These are phyloP conservation scores for Brachyistius frenatus DNA, from an alignment of 2,113 vertebrate species.

Conservation along the genomic window DNA sequence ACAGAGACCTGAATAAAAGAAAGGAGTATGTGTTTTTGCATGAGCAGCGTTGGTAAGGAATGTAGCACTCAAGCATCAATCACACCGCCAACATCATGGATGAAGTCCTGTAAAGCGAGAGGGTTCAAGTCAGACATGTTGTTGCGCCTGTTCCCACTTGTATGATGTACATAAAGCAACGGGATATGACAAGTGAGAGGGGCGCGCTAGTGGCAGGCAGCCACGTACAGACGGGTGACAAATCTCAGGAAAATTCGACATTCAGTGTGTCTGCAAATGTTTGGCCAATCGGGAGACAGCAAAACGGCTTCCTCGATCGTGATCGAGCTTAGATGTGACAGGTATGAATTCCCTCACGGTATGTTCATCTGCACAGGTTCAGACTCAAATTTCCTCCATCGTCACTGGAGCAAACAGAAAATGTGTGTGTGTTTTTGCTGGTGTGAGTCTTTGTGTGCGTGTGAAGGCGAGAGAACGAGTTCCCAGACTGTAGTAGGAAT, in stretches of 20 bases:
- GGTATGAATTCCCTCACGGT: no score
- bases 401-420: no score
- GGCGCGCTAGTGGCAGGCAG: not conserved
- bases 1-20: conserved; percentile 3
- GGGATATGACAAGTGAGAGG: conserved; percentile 27
- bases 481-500: no score
- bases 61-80: conserved; percentile 62
- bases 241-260: not conserved
- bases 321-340: no score
- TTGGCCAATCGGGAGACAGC: not conserved
- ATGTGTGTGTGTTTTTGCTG: no score
- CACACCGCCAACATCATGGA: conserved; percentile 55
- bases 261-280: not conserved
- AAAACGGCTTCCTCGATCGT: not conserved
- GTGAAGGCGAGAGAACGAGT: no score
- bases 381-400: no score
- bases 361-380: no score
- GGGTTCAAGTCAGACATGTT: conserved; percentile 59
- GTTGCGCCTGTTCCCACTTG: conserved; percentile 62
- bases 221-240: conserved; percentile 4
- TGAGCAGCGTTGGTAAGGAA: conserved; percentile 55
- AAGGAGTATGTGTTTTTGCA: conserved; percentile 66
- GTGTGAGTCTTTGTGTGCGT: no score
- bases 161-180: conserved; percentile 39
- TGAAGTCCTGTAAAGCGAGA: conserved; percentile 60